Evolutionary conservation across 2,113 vertebrate genomes (phyloP).

Genomic region (Chloropsis cyanopogon): DNA sequence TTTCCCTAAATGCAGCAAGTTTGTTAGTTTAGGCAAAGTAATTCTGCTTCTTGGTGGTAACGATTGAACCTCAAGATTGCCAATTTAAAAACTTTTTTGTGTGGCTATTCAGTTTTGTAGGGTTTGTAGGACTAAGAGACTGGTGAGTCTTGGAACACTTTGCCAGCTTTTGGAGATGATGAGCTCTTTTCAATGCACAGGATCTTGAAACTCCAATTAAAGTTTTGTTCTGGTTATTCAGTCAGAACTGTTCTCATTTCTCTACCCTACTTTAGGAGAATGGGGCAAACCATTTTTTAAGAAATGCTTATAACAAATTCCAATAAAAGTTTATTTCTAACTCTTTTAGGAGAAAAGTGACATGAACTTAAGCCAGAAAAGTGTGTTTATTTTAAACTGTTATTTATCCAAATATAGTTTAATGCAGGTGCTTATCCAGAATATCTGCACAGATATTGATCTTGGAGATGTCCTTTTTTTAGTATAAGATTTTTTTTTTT

Average conservation of each 20-base stretch:
- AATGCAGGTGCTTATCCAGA: not conserved
- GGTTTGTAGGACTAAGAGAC: not conserved
- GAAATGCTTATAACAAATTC: not conserved
- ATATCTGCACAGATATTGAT: not conserved
- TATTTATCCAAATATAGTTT: not conserved
- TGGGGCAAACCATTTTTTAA: not conserved
- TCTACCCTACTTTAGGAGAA: not conserved
- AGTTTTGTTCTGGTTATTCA: not conserved
- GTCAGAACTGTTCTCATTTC: not conserved
- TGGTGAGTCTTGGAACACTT: not conserved
- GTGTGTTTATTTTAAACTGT: not conserved
- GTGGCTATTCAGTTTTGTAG: not conserved
- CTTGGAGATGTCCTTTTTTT: not conserved
- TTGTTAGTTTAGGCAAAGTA: not conserved
- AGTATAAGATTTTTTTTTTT: not conserved
- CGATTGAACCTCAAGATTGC: not conserved
- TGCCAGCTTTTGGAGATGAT: not conserved
- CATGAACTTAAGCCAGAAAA: not conserved
- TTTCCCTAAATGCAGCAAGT: not conserved
- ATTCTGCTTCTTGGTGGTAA: not conserved
- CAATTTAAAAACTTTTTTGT: not conserved
- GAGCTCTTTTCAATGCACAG: constrained; percentile 2
- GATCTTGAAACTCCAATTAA: constrained; percentile 43
- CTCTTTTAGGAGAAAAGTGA: not conserved
- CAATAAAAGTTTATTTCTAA: not conserved